Base-by-base conservation (phyloP, 2,888 invertebrate genomes). In the Caenorhabditis virilis region DNA sequence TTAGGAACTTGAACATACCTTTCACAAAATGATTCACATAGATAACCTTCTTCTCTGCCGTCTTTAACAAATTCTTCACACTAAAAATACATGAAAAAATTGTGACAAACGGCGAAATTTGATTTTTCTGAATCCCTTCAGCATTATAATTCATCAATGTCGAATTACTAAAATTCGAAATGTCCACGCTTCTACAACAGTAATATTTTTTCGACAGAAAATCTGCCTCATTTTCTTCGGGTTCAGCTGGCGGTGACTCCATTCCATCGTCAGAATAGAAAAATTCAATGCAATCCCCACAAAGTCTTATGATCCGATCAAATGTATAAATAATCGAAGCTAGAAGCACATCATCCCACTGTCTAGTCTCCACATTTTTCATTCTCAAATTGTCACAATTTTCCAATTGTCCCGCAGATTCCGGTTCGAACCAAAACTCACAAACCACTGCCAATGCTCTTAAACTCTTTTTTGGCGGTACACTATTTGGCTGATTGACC, bases 351-450 rank as follows among this genome's bases (percentile, higher is more conserved):
- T 64, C 64, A 16, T 64, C 64, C 7, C 43, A 33, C 0, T 49
- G 47, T 11, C 59, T 53, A 4, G 26, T 33, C 27, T 58, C 64
- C 51, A 20, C 4, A 18, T 5, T 49, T 26, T 25, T 15, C 13
- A 38, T 36, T 33, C 7, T 35, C 20, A n/a, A 20, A 5, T 45
- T 26, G 4, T n/a, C 25, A 16, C n/a, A 26, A 13, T 23, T 38
- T 26, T 38, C 41, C 23, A 18, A 13, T 16, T 23, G 11, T 23
- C 18, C 50, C 43, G 25, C 23, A 2, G 52, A 53, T 23, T 56
- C 64, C 22, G 69, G 61, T 47, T 69, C 69, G 20, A 45, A 61
- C 69, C 69, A 69, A 39, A 62, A 51, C 36, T 69, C 69, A 25
- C 50, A 51, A 30, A 64, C 47, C n/a, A 64, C 45, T n/a, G 59